Conservation (phyloP, 2,888 invertebrate species). For the Epistrophe eligans region DNA sequence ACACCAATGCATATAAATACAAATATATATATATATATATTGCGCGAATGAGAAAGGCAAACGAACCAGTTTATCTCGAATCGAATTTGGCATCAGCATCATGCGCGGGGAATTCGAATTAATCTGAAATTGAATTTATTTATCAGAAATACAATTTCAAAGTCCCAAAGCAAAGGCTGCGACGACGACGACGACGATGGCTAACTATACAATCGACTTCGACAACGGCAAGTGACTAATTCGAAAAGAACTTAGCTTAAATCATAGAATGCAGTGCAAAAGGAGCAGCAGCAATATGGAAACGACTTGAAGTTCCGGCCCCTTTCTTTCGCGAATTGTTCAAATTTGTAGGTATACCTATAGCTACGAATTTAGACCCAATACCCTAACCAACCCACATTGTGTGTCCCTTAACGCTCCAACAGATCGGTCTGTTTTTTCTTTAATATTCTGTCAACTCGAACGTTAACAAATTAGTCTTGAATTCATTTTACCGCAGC, state of each 20-base stretch:
- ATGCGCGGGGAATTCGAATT: slow-evolving; percentile 71
- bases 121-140: slow-evolving; percentile 45
- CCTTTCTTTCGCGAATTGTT: slow-evolving; percentile 19
- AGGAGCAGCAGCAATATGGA: not conserved
- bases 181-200: not conserved
- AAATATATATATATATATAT: not conserved
- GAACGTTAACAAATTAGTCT: slow-evolving; percentile 58
- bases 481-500: slow-evolving; percentile 39
- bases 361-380: not conserved
- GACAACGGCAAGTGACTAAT: slow-evolving; percentile 26
- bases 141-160: slow-evolving; percentile 12
- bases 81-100: slow-evolving; percentile 71
- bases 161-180: not conserved
- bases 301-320: slow-evolving; percentile 27
- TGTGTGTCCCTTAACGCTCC: slow-evolving; percentile 49
- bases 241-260: slow-evolving; percentile 21
- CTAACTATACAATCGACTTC: not conserved
- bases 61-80: slow-evolving; percentile 68
- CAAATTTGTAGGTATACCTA: not conserved
- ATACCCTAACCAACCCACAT: not conserved
- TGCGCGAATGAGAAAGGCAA: slow-evolving; percentile 62
- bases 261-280: slow-evolving; percentile 25
- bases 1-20: slow-evolving; percentile 44
- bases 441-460: slow-evolving; percentile 56
- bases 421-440: slow-evolving; percentile 37